phyloP scores from a whole-genome alignment of 2,113 vertebrate genomes.

The Triplophysa dalaica region DNA sequence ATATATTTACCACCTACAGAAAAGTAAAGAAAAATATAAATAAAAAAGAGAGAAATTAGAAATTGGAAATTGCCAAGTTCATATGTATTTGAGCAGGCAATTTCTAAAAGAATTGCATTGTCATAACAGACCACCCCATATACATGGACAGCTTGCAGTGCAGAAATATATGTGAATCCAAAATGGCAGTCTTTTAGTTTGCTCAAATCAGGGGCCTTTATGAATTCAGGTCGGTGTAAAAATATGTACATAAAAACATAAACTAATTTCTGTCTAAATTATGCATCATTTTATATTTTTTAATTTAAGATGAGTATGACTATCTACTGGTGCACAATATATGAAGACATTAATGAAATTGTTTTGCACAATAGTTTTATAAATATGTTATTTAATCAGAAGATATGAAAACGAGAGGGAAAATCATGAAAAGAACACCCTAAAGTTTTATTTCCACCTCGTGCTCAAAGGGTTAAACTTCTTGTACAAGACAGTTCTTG shows the following conservation, averaged over 20 bases:
- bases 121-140: slow-evolving; percentile 45
- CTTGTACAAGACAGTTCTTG: slow-evolving; percentile 85
- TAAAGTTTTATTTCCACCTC: slow-evolving; percentile 79
- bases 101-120: slow-evolving; percentile 43
- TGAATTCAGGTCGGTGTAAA: slow-evolving; percentile 81
- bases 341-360: slow-evolving; percentile 80
- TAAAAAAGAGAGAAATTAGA: slow-evolving; percentile 47
- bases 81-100: slow-evolving; percentile 44
- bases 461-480: slow-evolving; percentile 99
- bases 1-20: slow-evolving; percentile 82
- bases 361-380: slow-evolving; percentile 96
- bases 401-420: slow-evolving; percentile 65
- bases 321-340: slow-evolving; percentile 82
- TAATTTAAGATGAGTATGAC: slow-evolving; percentile 80
- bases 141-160: slow-evolving; percentile 57
- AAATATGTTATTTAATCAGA: slow-evolving; percentile 82
- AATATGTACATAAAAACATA: slow-evolving; percentile 76
- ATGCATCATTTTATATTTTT: slow-evolving; percentile 85
- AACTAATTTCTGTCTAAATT: slow-evolving; percentile 84
- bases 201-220: slow-evolving; percentile 74
- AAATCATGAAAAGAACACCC: slow-evolving; percentile 59
- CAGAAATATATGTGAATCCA: slow-evolving; percentile 53
- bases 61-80: slow-evolving; percentile 53
- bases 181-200: slow-evolving; percentile 63
- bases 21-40: slow-evolving; percentile 25